Base-by-base conservation (phyloP, 2,113 vertebrate species). In the Cercopithecus mona region DNA sequence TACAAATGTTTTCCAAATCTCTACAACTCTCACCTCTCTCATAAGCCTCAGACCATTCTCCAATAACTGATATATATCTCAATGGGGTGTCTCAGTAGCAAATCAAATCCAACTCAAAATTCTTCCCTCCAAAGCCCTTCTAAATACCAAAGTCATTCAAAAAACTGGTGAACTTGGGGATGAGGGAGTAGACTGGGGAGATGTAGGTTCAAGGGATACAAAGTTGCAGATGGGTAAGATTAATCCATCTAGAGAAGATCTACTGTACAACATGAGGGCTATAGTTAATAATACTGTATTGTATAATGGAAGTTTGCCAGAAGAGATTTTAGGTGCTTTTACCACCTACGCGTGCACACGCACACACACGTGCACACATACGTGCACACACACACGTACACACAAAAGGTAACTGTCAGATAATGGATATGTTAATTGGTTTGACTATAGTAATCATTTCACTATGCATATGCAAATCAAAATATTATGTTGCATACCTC, bases 41-140 rank as follows among this genome's bases (percentile, higher is more conserved):
- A 66, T 81, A 93, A 90, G 14, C 27, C 50, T 75, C 78, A 93
- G 40, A 66, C 17, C 57, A 79, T 43, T 88, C 96, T 89, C 40
- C 89, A 94, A 82, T 70, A 96, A 55, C 66, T 83, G 35, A 55
- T 75, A 61, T 43, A 66, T 8, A 75, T 52, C 45, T 95, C 86
- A 92, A n/a, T 78, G 82, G 78, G 38, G 40, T 88, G 17, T 68
- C 23, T 76, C 50, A 81, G 20, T 11, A 97, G 89, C 45, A 95
- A 90, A 97, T 92, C 50, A 96, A 96, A 97, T 96, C 20, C 48
- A 95, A 90, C 13, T 94, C n/a, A 95, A 97, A 97, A 88, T 90
- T 89, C 73, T 95, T 40, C 68, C 66, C 27, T 80, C 18, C 27
- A 82, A n/a, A 14, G 43, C 30, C 50, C 78, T 93, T 82, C n/a